phyloP scores from a whole-genome alignment of 2,113 vertebrate genomes.

The Corythornis madagascariensis region DNA sequence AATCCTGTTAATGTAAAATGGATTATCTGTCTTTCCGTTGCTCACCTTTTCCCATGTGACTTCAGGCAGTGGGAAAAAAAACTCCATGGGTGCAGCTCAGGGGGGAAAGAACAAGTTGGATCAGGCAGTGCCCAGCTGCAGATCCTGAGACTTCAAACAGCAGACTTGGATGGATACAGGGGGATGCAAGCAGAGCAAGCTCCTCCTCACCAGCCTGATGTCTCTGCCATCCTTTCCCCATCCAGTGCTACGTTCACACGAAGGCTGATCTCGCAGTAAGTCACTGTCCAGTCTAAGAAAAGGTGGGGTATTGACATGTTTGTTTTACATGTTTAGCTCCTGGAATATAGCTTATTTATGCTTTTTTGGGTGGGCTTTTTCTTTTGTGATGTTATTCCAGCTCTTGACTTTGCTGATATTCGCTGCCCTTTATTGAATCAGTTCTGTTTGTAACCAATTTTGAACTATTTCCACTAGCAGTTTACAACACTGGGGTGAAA shows the following conservation, averaged over 20 bases:
- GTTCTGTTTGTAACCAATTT: neutral
- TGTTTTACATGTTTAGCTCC: neutral
- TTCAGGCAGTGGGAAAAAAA: no score
- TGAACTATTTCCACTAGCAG: neutral
- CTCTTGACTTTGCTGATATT: neutral
- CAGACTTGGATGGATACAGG: neutral
- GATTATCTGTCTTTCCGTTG: neutral
- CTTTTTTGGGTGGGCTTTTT: neutral
- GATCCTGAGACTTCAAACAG: neutral
- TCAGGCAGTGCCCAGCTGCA: neutral
- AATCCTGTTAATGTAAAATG: neutral
- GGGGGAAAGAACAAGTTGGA: neutral
- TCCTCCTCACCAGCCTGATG: rapidly evolving
- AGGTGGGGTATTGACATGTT: neutral
- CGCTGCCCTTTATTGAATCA: neutral
- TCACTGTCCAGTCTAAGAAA: neutral
- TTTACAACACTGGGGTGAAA: neutral
- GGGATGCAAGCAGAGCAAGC: neutral
- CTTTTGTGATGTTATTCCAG: neutral
- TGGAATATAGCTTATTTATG: neutral
- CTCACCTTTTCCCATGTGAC: neutral
- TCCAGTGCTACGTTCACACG: rapidly evolving
- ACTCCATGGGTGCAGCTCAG: neutral
- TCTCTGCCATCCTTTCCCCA: neutral
- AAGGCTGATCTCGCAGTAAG: neutral